Percentiles rank a stretch among this genome's conserved stretches.
Conservation (phyloP, 2,797 vertebrate species). For the Sebastolobus altivelis region DNA sequence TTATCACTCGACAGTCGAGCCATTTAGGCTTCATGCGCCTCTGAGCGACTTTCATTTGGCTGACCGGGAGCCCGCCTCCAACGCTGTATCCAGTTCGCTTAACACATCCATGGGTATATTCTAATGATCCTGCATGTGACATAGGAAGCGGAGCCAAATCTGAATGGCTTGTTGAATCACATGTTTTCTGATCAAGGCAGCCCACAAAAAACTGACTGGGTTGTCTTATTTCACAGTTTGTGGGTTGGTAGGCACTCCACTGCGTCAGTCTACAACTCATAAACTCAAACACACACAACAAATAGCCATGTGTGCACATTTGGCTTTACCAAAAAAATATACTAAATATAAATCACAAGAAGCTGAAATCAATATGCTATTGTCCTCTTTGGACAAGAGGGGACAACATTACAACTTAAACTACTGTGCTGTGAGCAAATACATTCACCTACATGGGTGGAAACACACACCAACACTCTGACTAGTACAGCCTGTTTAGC, state of each 20-base stretch:
- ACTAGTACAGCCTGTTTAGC: slow-evolving; percentile 6
- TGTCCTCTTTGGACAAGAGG: neutral
- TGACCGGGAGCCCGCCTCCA: too few relatives aligned
- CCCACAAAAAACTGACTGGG: neutral
- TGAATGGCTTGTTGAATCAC: neutral
- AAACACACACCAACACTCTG: neutral
- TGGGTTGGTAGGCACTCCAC: neutral
- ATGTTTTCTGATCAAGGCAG: neutral
- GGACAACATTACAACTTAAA: neutral
- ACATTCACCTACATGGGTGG: neutral
- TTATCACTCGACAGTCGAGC: too few relatives aligned
- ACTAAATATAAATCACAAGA: slow-evolving; percentile 25
- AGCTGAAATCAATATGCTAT: neutral
- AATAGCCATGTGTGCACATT: neutral
- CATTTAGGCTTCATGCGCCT: too few relatives aligned
- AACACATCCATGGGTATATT: neutral
- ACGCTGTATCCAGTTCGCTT: too few relatives aligned
- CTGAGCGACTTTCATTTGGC: too few relatives aligned
- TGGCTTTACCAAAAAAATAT: slow-evolving; percentile 7
- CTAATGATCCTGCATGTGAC: neutral
- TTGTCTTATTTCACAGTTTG: neutral
- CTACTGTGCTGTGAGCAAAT: slow-evolving; percentile 2
- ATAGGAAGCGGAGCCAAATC: neutral
- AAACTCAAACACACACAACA: slow-evolving; percentile 15
- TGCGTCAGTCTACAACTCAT: neutral